Base-by-base conservation (phyloP, 2,113 vertebrate genomes). In the Sapayoa aenigma region DNA sequence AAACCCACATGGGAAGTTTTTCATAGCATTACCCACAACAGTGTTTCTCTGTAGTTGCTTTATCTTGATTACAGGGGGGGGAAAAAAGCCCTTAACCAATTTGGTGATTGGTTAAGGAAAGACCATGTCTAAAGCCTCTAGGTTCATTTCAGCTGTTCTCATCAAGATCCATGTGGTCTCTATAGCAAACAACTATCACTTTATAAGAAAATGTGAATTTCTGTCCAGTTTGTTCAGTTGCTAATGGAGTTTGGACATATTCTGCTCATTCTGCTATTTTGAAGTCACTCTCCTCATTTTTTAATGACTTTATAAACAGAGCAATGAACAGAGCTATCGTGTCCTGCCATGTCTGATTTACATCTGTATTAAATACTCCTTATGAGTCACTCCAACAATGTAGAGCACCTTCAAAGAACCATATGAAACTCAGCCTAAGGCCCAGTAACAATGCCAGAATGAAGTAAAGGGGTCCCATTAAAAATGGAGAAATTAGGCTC, bases 171-270 rank as follows among this genome's bases (percentile, higher is more conserved):
- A 81, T 67, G 87, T 75, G 77, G 87, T 58, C 22, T 63, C 46
- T 69, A 77, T 50, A 86, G 76, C n/a, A 93, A 94, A 92, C 50
- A 89, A 78, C 66, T 74, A 91, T 12, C 33, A 77, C 31, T 58
- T 79, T 33, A 21, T 60, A 77, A 71, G 76, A 77, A 91, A 92
- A 94, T 0, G 3, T 11, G n/a, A 63, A 30, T 91, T 93, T 84
- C 47, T 52, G 47, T 84, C 68, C 89, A 80, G 59, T 41, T 69
- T 73, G 46, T 52, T 88, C 73, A 50, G 33, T 67, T 93, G 42
- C 39, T 95, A 71, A 63, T 12, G 18, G 69, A 55, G 21, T 67
- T 59, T 68, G 62, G 58, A 86, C 15, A 7, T 6, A 5, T 59
- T 63, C 87, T 91, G 39, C 33, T 91, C 65, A 68, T 71, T 72